Base-by-base conservation (phyloP, 2,113 vertebrate genomes). In the Aptenodytes patagonicus region DNA sequence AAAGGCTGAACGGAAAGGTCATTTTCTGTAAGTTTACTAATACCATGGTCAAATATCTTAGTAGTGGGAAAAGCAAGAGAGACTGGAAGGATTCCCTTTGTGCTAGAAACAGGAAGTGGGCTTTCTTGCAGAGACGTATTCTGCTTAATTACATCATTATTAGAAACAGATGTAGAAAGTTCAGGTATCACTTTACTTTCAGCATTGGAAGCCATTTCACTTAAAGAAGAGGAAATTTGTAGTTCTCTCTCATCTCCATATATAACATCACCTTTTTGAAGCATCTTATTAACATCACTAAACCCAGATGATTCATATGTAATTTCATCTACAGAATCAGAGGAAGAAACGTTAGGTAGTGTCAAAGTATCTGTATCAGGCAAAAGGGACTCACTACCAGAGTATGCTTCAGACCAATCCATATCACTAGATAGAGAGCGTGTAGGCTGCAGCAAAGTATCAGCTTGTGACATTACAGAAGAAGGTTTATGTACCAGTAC, bases 341-440 rank as follows among this genome's bases (percentile, higher is more conserved):
- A 96, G 81, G 98, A 98, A 91, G 98, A 97, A 82, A 93, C 8
- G 0, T 98, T 98, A 98, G 94, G 94, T 85, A 90, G 54, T 25
- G 22, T 88, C 94, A 97, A 91, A 90, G 93, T 95, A 96, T 98
- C 98, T 89, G 98, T 98, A 90, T 98, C 96, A 94, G 98, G 97
- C 57, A 98, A 96, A 97, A 98, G 97, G 93, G 97, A 97, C 89
- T 98, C 98, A 62, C 97, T 98, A 97, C 92, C 98, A 90, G 98
- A 98, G 68, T 98, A 98, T 20, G 93, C 92, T 93, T 95, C 98
- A 88, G 98, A 98, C 97, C 98, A 96, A 91, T 98, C 97, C 81
- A 36, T 97, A 95, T 98, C 98, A 77, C 98, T 98, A 96, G 98
- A 98, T 6, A 98, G 96, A 95, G 98, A 96, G 81, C 70, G 97